phyloP scores from a whole-genome alignment of 2,888 invertebrate genomes.

The Gonocerus acuteangulatus region DNA sequence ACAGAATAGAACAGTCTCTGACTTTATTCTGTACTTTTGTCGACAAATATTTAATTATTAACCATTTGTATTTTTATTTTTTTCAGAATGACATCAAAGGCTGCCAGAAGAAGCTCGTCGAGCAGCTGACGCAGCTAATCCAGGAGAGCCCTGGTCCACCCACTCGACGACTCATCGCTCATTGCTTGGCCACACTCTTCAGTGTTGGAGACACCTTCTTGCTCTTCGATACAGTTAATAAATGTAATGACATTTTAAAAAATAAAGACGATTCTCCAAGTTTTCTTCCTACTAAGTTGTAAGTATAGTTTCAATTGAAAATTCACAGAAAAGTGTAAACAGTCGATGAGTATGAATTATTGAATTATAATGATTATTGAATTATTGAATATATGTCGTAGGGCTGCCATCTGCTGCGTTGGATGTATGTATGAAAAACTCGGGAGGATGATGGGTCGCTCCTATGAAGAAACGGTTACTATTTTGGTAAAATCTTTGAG shows the following conservation, averaged over 20 bases:
- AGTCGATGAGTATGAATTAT: not conserved
- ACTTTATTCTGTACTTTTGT: too few species aligned
- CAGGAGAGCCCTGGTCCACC: constrained; percentile 89
- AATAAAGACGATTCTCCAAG: constrained; percentile 97
- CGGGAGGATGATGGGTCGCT: constrained; percentile 96
- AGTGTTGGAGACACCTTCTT: constrained; percentile 95
- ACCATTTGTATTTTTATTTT: constrained; percentile 4
- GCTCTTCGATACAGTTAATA: constrained; percentile 93
- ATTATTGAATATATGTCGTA: too few species aligned
- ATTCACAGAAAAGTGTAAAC: not conserved
- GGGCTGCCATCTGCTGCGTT: constrained; percentile 90
- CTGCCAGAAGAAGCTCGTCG: constrained; percentile 90
- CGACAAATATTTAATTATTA: too few species aligned
- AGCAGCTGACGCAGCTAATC: constrained; percentile 83
- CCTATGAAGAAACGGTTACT: constrained; percentile 95
- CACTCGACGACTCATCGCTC: constrained; percentile 80
- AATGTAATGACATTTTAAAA: constrained; percentile 93
- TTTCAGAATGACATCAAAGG: constrained; percentile 89
- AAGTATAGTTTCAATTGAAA: constrained; percentile 45
- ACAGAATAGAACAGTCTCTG: too few species aligned
- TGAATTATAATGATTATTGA: too few species aligned
- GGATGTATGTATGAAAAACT: constrained; percentile 97
- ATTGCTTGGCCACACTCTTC: constrained; percentile 87
- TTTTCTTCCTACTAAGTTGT: constrained; percentile 89
- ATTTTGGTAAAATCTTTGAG: constrained; percentile 82